Evolutionary conservation across 2,113 vertebrate genomes (phyloP).

Genomic region (Petrocephalus microphthalmus): DNA sequence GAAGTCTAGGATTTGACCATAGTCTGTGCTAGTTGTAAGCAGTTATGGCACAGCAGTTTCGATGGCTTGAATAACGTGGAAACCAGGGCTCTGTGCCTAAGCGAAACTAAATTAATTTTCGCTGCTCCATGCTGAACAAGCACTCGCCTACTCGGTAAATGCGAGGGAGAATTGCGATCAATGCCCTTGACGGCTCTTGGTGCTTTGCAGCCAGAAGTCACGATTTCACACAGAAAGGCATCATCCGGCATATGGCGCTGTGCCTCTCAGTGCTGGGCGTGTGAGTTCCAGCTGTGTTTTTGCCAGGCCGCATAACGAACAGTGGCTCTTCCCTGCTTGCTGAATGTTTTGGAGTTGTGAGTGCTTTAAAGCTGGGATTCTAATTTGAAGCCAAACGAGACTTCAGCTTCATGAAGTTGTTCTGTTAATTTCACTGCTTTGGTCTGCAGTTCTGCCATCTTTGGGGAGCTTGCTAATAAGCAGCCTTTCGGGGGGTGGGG

Average conservation of each 20-base stretch:
- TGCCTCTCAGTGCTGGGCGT: background rate
- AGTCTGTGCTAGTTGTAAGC: background rate
- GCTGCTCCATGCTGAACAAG: background rate
- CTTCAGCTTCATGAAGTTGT: background rate
- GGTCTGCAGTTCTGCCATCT: background rate
- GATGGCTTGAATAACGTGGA: conserved; percentile 2
- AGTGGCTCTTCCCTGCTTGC: background rate
- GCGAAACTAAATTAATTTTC: conserved; percentile 8
- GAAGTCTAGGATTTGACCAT: background rate
- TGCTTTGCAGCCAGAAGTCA: conserved; percentile 13
- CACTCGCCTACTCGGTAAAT: background rate
- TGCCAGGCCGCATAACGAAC: background rate
- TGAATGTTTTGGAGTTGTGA: background rate
- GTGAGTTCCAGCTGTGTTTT: background rate
- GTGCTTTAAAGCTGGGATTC: background rate
- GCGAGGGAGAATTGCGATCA: conserved; percentile 1
- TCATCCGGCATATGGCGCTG: background rate
- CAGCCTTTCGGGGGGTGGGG: background rate
- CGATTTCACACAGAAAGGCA: conserved; percentile 13
- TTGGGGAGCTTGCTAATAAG: background rate
- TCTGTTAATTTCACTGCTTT: background rate
- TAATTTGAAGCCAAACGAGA: too few relatives aligned
- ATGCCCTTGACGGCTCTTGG: conserved; percentile 8
- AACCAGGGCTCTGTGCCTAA: background rate
- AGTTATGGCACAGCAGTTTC: background rate